Base-by-base conservation (phyloP, 2,888 invertebrate genomes). In the Crepidodera aurea region DNA sequence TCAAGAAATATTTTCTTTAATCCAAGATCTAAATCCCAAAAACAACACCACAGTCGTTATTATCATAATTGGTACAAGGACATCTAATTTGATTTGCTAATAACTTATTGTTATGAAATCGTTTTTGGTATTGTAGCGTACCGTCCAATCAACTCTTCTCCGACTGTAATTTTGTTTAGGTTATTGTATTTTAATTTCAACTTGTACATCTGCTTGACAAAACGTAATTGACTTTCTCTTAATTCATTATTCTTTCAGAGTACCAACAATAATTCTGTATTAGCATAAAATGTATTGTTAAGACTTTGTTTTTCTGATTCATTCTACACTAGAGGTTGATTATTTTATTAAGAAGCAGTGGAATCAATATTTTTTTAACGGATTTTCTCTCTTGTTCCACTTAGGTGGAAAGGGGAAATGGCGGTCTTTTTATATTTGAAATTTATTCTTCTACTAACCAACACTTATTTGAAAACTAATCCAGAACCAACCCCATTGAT, bases 71-170 rank as follows among this genome's bases (percentile, higher is more conserved):
- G 57, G 70, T 70, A 71, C 72, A 71, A 71, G 72, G 72, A 55
- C 70, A 62, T 48, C 54, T 61, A 63, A 72, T 71, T 72, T 69
- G 69, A 72, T 72, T 72, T 71, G 69, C 72, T 71, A 72, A 72
- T 71, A 64, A 60, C 39, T 64, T 61, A 70, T 71, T 71, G 71
- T 70, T 71, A 59, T 53, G 40, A 57, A 40, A 62, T 57, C 46
- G 48, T 39, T 62, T 39, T 57, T 53, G n/a, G 16, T 29, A 48
- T 57, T 57, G 51, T 51, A 51, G 39, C 46, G 57, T 57, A 46
- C 48, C 53, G 46, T 60, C 18, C 57, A 62, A 62, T 57, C 54
- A 63, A 54, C 15, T 50, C 32, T 54, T 46, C 19, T 29, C 34
- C 40, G 56, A 48, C 25, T 22, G 15, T 55, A 53, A 62, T 58